A percentile compares a stretch with the other conserved stretches of the same genome.
phyloP scores from a whole-genome alignment of 2,113 vertebrate species.

The Psammodynastes pulverulentus region DNA sequence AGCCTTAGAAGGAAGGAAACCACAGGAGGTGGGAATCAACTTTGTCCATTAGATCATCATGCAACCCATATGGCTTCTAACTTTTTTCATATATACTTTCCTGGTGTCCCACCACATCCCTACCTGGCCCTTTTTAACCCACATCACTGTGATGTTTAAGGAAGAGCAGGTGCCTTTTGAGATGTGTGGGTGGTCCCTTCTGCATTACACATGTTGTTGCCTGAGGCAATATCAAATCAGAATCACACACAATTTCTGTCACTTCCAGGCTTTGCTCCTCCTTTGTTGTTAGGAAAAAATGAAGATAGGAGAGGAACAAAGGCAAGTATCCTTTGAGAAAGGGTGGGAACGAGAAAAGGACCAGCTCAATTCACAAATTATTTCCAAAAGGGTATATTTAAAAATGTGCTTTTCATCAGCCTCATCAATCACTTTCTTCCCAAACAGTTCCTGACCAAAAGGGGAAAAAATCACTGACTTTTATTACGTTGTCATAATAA shows the following conservation, averaged over 20 bases:
- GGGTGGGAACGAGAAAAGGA: slow-evolving; percentile 14
- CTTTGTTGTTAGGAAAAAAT: slow-evolving; percentile 53
- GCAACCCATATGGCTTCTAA: slow-evolving; percentile 7
- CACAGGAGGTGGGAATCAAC: background rate
- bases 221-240: slow-evolving; percentile 49
- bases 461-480: slow-evolving; percentile 41
- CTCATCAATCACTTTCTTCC: background rate
- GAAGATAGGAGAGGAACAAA: background rate
- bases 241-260: slow-evolving; percentile 52
- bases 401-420: slow-evolving; percentile 59
- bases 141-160: background rate
- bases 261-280: slow-evolving; percentile 57
- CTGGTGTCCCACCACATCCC: background rate
- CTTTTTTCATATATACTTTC: background rate
- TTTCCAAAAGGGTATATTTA: slow-evolving; percentile 22
- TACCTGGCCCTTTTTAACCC: slow-evolving; percentile 33
- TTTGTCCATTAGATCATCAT: background rate
- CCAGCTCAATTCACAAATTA: background rate
- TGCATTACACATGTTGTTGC: background rate
- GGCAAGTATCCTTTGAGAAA: slow-evolving; percentile 34
- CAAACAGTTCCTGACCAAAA: background rate
- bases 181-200: slow-evolving; percentile 60
- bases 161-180: background rate
- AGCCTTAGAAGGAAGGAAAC: slow-evolving; percentile 12
- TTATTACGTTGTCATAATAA: slow-evolving; percentile 52